Evolutionary conservation across 92 coral and sea anemone genomes (phyloP).

Genomic region (Porites rus): DNA sequence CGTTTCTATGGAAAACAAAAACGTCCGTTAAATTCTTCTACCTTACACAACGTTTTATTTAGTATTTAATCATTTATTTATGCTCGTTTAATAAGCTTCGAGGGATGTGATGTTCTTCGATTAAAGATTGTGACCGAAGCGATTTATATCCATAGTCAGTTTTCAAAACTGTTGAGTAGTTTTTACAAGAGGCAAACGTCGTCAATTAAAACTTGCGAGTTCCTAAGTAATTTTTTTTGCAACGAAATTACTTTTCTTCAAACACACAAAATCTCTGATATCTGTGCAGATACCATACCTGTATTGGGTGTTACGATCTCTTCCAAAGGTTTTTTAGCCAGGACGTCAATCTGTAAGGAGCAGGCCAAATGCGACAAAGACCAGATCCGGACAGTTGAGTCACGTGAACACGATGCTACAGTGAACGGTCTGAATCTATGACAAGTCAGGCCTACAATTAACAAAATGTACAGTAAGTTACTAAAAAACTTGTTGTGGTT

Average conservation of each 20-base stretch:
- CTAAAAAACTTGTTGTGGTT: not conserved
- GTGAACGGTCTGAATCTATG: slow-evolving; percentile 95
- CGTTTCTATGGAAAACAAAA: slow-evolving; percentile 42
- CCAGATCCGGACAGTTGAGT: slow-evolving; percentile 96
- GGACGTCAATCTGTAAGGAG: slow-evolving; percentile 79
- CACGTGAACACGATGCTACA: slow-evolving; percentile 97
- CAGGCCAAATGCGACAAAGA: slow-evolving; percentile 75
- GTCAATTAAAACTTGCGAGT: no score
- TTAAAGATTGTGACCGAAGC: no score
- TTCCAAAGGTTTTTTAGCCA: slow-evolving; percentile 80
- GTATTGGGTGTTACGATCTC: slow-evolving; percentile 59
- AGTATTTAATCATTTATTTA: no score
- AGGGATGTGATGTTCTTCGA: no score
- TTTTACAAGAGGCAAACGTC: no score
- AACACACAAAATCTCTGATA: not conserved
- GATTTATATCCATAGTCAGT: no score
- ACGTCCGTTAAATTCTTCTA: no score
- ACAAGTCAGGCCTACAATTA: slow-evolving; percentile 83
- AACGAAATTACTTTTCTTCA: not conserved
- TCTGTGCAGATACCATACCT: slow-evolving; percentile 8
- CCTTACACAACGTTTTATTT: no score
- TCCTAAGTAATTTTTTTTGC: no score
- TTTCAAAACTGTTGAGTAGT: no score
- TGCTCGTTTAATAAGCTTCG: no score
- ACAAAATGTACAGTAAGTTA: not conserved